Conservation (phyloP, 2,888 invertebrate species). For the Isotomurus palustris region DNA sequence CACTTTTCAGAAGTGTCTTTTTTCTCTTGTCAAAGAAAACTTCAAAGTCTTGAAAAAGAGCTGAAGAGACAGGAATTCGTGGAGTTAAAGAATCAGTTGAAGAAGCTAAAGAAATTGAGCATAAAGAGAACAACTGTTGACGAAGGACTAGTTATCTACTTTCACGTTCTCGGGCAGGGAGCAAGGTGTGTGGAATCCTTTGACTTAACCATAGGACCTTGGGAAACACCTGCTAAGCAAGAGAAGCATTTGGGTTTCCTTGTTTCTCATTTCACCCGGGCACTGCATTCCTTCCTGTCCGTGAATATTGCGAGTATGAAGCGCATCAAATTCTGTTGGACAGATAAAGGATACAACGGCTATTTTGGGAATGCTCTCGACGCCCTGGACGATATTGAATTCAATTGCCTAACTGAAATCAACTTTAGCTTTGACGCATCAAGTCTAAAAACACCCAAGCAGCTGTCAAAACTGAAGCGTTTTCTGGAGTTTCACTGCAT, state of each 20-base stretch:
- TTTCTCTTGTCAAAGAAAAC: constrained; percentile 1
- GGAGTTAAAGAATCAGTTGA: constrained; percentile 13
- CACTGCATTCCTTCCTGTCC: constrained; percentile 2
- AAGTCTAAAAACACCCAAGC: constrained; percentile 17
- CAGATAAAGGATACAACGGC: constrained; percentile 3
- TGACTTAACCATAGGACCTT: constrained; percentile 18
- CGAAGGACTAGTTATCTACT: constrained; percentile 13
- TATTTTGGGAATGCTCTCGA: constrained; percentile 23
- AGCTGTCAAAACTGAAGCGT: constrained; percentile 1
- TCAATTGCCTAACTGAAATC: constrained; percentile 11
- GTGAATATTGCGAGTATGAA: constrained; percentile 16
- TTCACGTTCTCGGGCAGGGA: constrained; percentile 10
- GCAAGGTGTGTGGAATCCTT: constrained; percentile 14
- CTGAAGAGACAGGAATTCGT: constrained; percentile 1
- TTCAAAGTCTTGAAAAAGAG: constrained; percentile 10
- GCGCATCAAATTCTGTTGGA: constrained; percentile 20
- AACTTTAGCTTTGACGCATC: constrained; percentile 14
- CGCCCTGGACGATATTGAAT: constrained; percentile 14
- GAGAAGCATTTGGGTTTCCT: background rate
- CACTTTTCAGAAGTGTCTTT: constrained; percentile 4
- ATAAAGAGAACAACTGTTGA: constrained; percentile 17
- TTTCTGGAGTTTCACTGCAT: constrained; percentile 6
- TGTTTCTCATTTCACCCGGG: constrained; percentile 6
- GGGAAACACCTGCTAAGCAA: constrained; percentile 7
- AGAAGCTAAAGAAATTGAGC: constrained; percentile 5